Base-by-base conservation (phyloP, 2,797 vertebrate genomes). In the Enteromius viviparus region DNA sequence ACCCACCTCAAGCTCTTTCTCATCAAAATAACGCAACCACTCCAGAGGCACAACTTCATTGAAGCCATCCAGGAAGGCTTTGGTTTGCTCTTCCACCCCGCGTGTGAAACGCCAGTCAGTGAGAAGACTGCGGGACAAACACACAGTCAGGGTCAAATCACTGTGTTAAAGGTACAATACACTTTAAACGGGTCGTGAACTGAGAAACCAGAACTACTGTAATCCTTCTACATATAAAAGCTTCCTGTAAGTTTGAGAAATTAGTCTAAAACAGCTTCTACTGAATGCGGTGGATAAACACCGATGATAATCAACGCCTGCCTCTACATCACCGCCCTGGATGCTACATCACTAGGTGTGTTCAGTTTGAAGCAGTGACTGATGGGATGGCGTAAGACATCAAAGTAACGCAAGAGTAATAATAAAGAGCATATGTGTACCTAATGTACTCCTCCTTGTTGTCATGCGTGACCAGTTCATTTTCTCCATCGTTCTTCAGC, bases 361-460 rank as follows among this genome's bases (percentile, higher is more conserved):
- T 42, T 42, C 40, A 42, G 9, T 42, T 42, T 42, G 40, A 42
- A 10, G 7, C 37, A 8, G 37, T 0, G 40, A 9, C 40, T 42
- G 40, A 42, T 42, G 40, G 9, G 40, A 42, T 42, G 40, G 40
- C 8, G 9, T 10, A 42, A 9, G 40, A 42, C 8, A 42, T 42
- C 40, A 42, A 42, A 42, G 40, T 42, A 42, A 42, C 40, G 7
- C 40, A 42, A 42, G 40, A 42, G 40, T 42, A 9, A 42, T 42
- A 10, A 11, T 42, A 2, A 10, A 42, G 40, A 42, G 40, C 40
- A 42, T 10, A 42, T 42, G 40, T 9, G 10, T 9, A 98, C 98
- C 97, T 94, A 91, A 99, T 98, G 86, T 99, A 99, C 86, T 99
- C 98, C 32, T 99, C 98, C 91, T 99, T 99, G 94, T 98, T 99